Evolutionary conservation across 2,113 vertebrate genomes (phyloP), one percentile per base, ranked within the genome.

Genomic region (Falcunculus frontatus): DNA sequence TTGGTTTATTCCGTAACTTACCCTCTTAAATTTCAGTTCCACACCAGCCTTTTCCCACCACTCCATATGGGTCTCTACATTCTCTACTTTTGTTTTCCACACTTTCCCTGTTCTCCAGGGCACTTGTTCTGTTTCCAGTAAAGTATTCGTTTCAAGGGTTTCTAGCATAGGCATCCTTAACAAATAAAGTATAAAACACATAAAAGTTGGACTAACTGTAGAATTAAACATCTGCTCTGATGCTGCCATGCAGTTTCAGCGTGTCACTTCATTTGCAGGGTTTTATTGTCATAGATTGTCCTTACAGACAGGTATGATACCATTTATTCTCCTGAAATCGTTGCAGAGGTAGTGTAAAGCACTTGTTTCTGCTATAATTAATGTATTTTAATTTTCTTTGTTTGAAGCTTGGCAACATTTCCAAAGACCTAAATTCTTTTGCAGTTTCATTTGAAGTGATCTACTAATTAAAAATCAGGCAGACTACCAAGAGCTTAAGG

Each of bases 381-480:
- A 59, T 53, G 8, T 69, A 23, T 63, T 85, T 72, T 69, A 21
- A 55, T 57, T 91, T 85, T 22, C 35, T 85, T 93, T 89, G 42
- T 94, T 67, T 64, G 59, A 91, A 88, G 39, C 16, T 76, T 95
- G 89, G 75, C 59, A 57, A 77, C 33, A 11, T 77, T 83, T 80
- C 75, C 35, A 59, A 86, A 86, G 59, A 81, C 44, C 18, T 83
- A 37, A 80, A 67, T 86, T 88, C 76, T 81, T 69, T 22, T 1
- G 2, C 46, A 67, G 42, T 85, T 95, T 93, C 14, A 16, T 90
- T 93, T 33, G 1, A 84, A 89, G 65, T 73, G 60, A 81, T 86
- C 59, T 67, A 39, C 52, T 85, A 80, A 90, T 86, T 84, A 86
- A 92, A 92, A 94, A 86, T 16, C 55, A 65, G 94, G 67, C 85